Evolutionary conservation across 2,113 vertebrate species (phyloP), one percentile per base, ranked within the genome.

Genomic region (Percopsis transmontana): DNA sequence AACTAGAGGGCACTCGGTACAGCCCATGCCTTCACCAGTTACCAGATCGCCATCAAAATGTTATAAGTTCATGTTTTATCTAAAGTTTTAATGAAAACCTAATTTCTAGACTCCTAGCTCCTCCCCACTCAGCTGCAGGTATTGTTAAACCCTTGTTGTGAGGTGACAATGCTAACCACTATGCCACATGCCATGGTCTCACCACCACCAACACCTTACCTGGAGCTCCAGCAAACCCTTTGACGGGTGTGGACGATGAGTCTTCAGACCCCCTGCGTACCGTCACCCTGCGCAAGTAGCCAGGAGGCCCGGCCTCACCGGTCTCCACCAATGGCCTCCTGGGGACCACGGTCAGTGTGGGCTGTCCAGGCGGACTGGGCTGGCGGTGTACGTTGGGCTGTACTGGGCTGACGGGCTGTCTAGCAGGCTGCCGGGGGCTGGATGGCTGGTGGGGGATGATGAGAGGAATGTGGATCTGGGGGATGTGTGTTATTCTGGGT

Each of bases 281-380:
- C 0, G 92, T 93, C 0, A 93, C 91, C 85, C 93, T 87, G 1
- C 91, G 67, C 18, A 66, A 42, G 12, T 89, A 91, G 38, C 96
- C 96, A 0, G 97, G 97, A 9, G 97, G 96, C 38, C 97, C 97
- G 0, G 97, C 97, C 87, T 98, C 92, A 13, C 97, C 96, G 0
- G 92, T 92, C 89, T 97, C 94, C 88, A 93, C 1, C 20, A 94
- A 91, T 0, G 88, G 87, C 58, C 66, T 65, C 0, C 27, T 3
- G 21, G 77, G 82, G 19, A 65, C 40, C 69, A 48, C 38, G 7
- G 80, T 74, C 11, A 54, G 11, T 21, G 12, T 42, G 38, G 18
- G 53, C 0, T 18, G 40, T 2, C 47, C 71, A 2, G 27, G 27
- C 5, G 27, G 27, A 33, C 27, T 33, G 27, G 61, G 65, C 21